Conservation (phyloP, 2,797 vertebrate species). For the Anableps anableps region DNA sequence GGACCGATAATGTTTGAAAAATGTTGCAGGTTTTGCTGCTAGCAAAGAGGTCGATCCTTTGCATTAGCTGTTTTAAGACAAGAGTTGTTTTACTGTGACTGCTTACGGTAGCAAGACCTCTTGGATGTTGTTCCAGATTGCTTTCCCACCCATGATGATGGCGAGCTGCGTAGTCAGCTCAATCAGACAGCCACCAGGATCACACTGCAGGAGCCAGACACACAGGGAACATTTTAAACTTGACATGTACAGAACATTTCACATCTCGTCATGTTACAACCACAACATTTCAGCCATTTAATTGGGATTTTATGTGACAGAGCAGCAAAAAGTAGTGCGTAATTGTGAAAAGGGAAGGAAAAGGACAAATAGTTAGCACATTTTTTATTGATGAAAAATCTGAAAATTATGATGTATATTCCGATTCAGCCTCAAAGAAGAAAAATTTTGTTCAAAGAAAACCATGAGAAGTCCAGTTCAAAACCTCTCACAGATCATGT, state of each 20-base stretch:
- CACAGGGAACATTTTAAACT: background rate
- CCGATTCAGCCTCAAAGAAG: too few relatives aligned
- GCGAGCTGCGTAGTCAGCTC: constrained; percentile 93
- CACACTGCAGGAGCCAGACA: constrained; percentile 82
- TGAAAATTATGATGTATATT: too few relatives aligned
- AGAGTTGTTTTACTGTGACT: constrained; percentile 19
- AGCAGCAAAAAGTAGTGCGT: background rate
- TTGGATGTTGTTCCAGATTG: constrained; percentile 96
- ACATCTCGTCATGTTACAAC: background rate
- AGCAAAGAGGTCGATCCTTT: background rate
- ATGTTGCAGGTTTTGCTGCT: background rate
- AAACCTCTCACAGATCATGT: too few relatives aligned
- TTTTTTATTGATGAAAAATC: too few relatives aligned
- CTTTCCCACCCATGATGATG: constrained; percentile 95
- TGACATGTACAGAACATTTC: background rate
- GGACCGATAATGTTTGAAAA: background rate
- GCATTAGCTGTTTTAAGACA: background rate
- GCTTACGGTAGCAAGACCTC: constrained; percentile 94
- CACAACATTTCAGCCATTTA: background rate
- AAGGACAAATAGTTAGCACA: too few relatives aligned
- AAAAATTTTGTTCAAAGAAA: too few relatives aligned
- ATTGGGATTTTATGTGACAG: background rate
- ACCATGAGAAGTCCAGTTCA: too few relatives aligned
- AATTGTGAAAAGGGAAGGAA: background rate
- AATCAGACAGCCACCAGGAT: constrained; percentile 92